A percentile compares a stretch with the other conserved stretches of the same genome.
Conservation (phyloP, 1,140 invertebrate species). For the Oryzaephilus surinamensis region DNA sequence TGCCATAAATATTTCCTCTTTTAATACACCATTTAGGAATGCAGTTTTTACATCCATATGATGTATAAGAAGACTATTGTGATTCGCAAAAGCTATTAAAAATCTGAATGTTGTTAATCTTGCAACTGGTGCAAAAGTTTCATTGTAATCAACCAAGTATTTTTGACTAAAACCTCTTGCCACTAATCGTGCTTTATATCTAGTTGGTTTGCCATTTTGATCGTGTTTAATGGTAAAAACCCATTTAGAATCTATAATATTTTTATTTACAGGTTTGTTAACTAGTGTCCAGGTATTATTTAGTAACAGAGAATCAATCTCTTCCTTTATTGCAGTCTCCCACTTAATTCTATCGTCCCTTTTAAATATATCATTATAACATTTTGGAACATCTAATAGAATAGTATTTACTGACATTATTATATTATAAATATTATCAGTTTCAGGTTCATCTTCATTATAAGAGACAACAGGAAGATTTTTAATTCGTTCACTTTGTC, state of each 20-base stretch:
- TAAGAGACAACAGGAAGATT: not conserved
- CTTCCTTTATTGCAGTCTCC: slow-evolving; percentile 32
- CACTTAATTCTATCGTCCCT: slow-evolving; percentile 26
- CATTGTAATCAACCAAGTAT: no score
- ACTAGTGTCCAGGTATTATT: slow-evolving; percentile 37
- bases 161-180: no score
- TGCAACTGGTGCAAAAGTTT: no score
- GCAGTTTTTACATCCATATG: no score
- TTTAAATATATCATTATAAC: slow-evolving; percentile 23
- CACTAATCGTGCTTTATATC: slow-evolving; percentile 37
- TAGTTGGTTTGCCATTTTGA: slow-evolving; percentile 26
- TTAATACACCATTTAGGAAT: no score
- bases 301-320: slow-evolving; percentile 29
- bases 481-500: slow-evolving; percentile 11
- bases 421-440: not conserved
- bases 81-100: no score
- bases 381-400: not conserved
- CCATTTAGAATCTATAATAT: slow-evolving; percentile 34
- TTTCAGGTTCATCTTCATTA: slow-evolving; percentile 1
- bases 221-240: slow-evolving; percentile 31
- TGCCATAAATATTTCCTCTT: no score
- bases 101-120: no score
- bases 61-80: no score
- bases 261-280: slow-evolving; percentile 30
- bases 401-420: not conserved